These are phyloP conservation scores for Odontamblyopus lacepedii DNA, from an alignment of 2,797 vertebrate species.

Conservation along the genomic window DNA sequence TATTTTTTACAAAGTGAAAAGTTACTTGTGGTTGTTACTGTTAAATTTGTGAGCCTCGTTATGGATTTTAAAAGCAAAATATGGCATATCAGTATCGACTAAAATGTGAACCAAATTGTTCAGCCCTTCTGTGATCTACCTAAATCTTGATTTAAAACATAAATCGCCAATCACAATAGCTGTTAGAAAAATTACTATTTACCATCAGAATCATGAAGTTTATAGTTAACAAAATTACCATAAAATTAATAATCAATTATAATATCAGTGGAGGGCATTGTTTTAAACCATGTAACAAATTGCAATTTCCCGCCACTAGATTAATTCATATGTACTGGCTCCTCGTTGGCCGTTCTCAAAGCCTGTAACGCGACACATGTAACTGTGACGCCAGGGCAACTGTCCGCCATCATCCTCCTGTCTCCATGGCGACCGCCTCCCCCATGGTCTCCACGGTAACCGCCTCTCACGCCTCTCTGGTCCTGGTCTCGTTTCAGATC, in stretches of 20 bases:
- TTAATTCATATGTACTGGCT: neutral
- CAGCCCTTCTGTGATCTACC: too few species aligned
- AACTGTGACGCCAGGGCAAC: constrained; percentile 4
- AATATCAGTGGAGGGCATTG: neutral
- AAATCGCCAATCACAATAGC: too few species aligned
- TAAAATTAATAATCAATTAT: neutral
- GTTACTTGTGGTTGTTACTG: too few species aligned
- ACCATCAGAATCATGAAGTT: neutral
- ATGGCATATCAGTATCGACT: too few species aligned
- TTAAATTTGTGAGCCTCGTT: too few species aligned
- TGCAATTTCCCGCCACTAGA: constrained; percentile 5
- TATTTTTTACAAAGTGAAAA: too few species aligned
- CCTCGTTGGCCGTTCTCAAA: neutral
- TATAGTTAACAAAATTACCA: neutral
- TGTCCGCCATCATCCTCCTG: constrained; percentile 24
- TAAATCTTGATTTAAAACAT: too few species aligned
- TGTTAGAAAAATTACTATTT: too few species aligned
- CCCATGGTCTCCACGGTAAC: constrained; percentile 37
- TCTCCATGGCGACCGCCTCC: constrained; percentile 49
- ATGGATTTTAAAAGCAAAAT: too few species aligned
- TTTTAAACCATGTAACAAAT: neutral
- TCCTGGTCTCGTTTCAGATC: constrained; percentile 50
- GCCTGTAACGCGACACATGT: constrained; percentile 20
- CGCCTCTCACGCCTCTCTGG: constrained; percentile 28
- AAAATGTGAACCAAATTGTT: too few species aligned